Base-by-base conservation (phyloP, 2,888 invertebrate genomes). In the Ophonus ardosiacus region DNA sequence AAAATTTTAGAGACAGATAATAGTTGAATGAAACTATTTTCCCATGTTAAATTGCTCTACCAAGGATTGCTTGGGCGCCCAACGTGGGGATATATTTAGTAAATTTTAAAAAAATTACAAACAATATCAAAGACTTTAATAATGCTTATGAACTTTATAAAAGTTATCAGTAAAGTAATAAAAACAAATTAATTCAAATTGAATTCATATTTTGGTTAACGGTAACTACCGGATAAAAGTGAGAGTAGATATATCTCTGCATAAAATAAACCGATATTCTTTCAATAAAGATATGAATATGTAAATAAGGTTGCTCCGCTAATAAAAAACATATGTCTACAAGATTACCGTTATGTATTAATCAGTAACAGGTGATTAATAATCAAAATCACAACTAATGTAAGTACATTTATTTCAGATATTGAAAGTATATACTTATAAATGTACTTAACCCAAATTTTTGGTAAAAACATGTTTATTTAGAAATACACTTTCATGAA, bases 281-380 rank as follows among this genome's bases (percentile, higher is more conserved):
- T 68, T 38, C 68, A 68, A 68, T 68, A 68, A 63, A 68, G 7
- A 68, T 68, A 68, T 68, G 68, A 68, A 68, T 68, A 68, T 68
- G 68, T 31, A 68, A 68, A 68, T 68, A 31, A 31, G 68, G 38
- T 68, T 38, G 24, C 15, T 68, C 68, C 68, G 68, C 15, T 7
- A 13, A 15, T 38, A 68, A 68, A 63, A 68, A 68, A 68, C 15
- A 0, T 68, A 68, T 68, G 68, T 31, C 68, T 68, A 31, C 38
- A 38, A 68, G 13, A 68, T 68, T 68, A 68, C 68, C 38, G 68
- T 68, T 68, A 68, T 68, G 68, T 31, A 68, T 68, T 68, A 68
- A 68, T 68, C 38, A 68, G 68, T 38, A 68, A 68, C 68, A 31
- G 38, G 31, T 68, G 68, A 68, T 68, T 68, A 68, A 68, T 68